These are phyloP conservation scores for Leptinotarsa texana DNA, from an alignment of 1,140 invertebrate species.

Conservation along the genomic window DNA sequence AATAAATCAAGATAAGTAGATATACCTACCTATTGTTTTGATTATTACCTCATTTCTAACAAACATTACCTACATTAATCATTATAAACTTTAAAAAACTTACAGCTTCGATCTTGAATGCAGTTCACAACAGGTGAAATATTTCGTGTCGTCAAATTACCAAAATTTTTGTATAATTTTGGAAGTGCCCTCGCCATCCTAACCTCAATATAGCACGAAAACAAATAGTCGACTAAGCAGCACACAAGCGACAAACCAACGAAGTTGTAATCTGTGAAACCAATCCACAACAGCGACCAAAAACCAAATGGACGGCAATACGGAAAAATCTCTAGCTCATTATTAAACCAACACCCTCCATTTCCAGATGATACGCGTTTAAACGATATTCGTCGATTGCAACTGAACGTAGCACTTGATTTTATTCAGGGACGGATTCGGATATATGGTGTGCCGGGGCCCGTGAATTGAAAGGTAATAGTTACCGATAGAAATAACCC, in stretches of 20 bases:
- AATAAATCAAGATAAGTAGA: no score
- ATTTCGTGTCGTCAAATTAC: not conserved
- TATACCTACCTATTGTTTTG: no score
- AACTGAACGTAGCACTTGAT: not conserved
- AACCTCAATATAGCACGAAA: constrained; percentile 38
- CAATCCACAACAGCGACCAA: no score
- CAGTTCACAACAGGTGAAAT: constrained; percentile 20
- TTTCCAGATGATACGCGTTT: not conserved
- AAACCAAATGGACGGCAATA: no score
- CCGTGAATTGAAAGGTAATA: not conserved
- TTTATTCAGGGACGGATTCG: not conserved
- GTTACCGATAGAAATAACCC: no score
- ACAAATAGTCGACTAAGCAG: not conserved
- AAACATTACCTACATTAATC: no score
- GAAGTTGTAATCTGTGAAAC: no score
- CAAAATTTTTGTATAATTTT: constrained; percentile 46
- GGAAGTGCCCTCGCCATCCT: constrained; percentile 51
- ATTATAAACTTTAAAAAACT: constrained; percentile 19
- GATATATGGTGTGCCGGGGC: not conserved
- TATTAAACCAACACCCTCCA: not conserved
- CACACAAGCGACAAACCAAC: no score
- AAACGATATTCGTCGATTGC: not conserved
- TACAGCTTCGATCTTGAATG: constrained; percentile 34
- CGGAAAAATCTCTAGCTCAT: no score
- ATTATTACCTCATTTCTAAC: no score